Base-by-base conservation (phyloP, 1,140 invertebrate genomes). In the Rhynchophorus ferrugineus region DNA sequence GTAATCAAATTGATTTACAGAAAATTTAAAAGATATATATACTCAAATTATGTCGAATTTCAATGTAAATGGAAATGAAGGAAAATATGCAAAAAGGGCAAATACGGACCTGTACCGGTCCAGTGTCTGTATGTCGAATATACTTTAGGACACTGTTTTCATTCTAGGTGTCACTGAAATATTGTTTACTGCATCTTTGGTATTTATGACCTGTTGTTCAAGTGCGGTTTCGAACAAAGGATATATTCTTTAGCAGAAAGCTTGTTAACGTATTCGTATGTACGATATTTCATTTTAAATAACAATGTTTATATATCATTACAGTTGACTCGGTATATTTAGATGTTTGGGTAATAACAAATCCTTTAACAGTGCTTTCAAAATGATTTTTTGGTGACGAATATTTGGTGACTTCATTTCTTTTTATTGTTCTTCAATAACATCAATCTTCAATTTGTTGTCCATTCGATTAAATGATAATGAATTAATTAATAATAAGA, bases 231-330 rank as follows among this genome's bases (percentile, higher is more conserved):
- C 42, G 59, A 65, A 66, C 63, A 66, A 66, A 66, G 64, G 60
- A 49, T 54, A 61, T 65, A 63, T 62, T 66, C 63, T 66, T 62
- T 59, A 62, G 56, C 56, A 59, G 58, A 58, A 63, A 62, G 50
- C 65, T 66, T 65, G 65, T 66, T 65, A 66, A 66, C 63, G 61
- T 64, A 62, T 63, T 53, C 59, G 54, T 62, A 60, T 45, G 58
- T 45, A 59, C 59, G 51, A 61, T 67, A 67, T 64, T 64, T 65
- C 60, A 67, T 65, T 62, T 64, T 64, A 63, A 65, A 65, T 65
- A 63, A 62, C 63, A 61, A 62, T 64, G 64, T 66, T 64, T 65
- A 67, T 65, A 67, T 65, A 65, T 67, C 62, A 64, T 63, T 65
- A 61, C 49, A 56, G 29, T 48, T 55, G 59, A 63, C 60, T 54